Conservation (phyloP, 2,888 invertebrate species). For the Hesperia comma region DNA sequence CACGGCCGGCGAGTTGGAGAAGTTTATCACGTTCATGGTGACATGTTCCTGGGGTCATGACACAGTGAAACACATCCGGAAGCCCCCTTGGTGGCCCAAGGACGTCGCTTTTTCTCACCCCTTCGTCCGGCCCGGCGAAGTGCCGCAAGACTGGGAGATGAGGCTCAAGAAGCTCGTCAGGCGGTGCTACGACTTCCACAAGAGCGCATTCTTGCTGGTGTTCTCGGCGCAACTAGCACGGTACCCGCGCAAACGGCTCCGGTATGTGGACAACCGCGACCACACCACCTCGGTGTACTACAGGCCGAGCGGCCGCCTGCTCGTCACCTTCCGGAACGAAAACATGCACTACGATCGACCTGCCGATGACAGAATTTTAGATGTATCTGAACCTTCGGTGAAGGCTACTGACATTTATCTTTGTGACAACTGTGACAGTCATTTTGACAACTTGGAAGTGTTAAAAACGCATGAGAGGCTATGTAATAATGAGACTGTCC, state of each 20-base stretch:
- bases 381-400: conserved; percentile 76
- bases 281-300: conserved; percentile 89
- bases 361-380: conserved; percentile 51
- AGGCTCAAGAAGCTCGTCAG: conserved; percentile 86
- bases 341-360: conserved; percentile 83
- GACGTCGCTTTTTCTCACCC: conserved; percentile 87
- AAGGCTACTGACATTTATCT: conserved; percentile 88
- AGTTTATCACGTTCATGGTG: conserved; percentile 89
- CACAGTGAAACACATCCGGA: conserved; percentile 80
- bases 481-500: conserved; percentile 65
- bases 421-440: conserved; percentile 90
- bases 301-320: conserved; percentile 85
- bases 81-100: conserved; percentile 89
- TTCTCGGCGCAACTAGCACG: conserved; percentile 88
- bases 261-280: conserved; percentile 89
- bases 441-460: conserved; percentile 82
- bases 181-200: conserved; percentile 88
- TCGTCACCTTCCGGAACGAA: conserved; percentile 90
- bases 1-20: conserved; percentile 85
- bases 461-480: conserved; percentile 75
- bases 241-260: conserved; percentile 85
- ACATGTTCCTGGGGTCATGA: conserved; percentile 89
- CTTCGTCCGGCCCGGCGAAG: conserved; percentile 78
- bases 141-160: conserved; percentile 83
- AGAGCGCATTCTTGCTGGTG: conserved; percentile 87